Evolutionary conservation across 2,797 vertebrate genomes (phyloP), one percentile per base, ranked within the genome.

Genomic region (Paguma larvata): DNA sequence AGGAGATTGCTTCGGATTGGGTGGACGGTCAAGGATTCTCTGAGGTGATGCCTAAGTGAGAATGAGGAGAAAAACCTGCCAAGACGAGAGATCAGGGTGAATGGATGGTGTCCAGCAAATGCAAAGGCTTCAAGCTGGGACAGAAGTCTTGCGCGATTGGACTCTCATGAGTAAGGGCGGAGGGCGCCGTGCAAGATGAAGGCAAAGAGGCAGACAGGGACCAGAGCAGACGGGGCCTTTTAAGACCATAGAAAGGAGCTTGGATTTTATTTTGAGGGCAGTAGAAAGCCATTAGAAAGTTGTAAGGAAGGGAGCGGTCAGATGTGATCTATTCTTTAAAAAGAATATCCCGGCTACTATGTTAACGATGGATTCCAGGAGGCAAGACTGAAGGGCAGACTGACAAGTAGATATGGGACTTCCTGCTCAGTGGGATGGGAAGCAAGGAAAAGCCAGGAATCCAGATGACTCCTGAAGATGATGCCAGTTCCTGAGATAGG

Each of bases 311-410:
- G 3, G 25, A 91, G 23, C 77, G 30, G 63, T 18, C n/a, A 77
- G 23, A 56, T 65, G 56, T 34, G 16, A 84, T 93, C 78, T 78
- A 75, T 63, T 18, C 38, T 85, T 93, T 91, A 38, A 93, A 93
- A 95, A 86, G 70, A 53, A 72, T 63, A 70, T 44, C 27, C 46
- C 44, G 12, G 44, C 13, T 88, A 38, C n/a, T 32, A 14, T 65
- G 19, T 93, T 77, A 85, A 92, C 56, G 38, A 68, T 75, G 25
- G 44, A 73, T 79, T 85, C 2, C 67, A 79, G 51, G 25, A 89
- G 32, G 23, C 12, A 67, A 95, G 16, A 44, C 6, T 25, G 51
- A 70, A 34, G 51, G 18, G 46, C 6, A 41, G 25, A 68, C 1
- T 6, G 59, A 53, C 6, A 48, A 41, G 80, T 15, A 68, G 46